Percentiles rank a stretch among this genome's conserved stretches.
Conservation (phyloP, 2,797 vertebrate species). For the Chiroxiphia lanceolata region DNA sequence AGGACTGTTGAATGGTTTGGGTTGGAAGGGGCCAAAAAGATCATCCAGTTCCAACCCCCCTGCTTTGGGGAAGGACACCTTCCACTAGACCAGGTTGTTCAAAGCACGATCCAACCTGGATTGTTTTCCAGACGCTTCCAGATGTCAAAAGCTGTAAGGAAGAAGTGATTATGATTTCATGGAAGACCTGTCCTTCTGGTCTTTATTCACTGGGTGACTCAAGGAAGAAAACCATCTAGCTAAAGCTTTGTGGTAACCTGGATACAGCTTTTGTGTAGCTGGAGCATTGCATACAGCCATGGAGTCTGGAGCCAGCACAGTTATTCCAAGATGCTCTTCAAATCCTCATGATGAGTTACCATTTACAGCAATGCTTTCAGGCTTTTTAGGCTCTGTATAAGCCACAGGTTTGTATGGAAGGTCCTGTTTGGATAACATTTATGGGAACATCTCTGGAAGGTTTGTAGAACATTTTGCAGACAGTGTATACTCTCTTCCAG, state of each 20-base stretch:
- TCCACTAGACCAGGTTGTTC: not conserved
- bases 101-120: not conserved
- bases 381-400: not conserved
- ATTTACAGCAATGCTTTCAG: not conserved
- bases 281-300: not conserved
- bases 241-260: not conserved
- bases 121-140: not conserved
- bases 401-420: not conserved
- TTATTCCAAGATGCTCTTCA: not conserved
- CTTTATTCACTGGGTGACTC: not conserved
- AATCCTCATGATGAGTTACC: fast-evolving
- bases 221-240: not conserved
- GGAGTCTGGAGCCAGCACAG: not conserved
- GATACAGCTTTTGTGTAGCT: not conserved
- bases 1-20: not conserved
- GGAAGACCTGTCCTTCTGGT: not conserved
- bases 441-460: not conserved
- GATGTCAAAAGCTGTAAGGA: not conserved
- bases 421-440: not conserved
- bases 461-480: not conserved
- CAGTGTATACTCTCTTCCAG: not conserved
- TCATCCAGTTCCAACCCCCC: not conserved
- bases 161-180: not conserved
- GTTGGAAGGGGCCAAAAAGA: not conserved
- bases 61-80: not conserved